Conservation (phyloP, 1,140 invertebrate genomes). For the Drosophila tropicalis region DNA sequence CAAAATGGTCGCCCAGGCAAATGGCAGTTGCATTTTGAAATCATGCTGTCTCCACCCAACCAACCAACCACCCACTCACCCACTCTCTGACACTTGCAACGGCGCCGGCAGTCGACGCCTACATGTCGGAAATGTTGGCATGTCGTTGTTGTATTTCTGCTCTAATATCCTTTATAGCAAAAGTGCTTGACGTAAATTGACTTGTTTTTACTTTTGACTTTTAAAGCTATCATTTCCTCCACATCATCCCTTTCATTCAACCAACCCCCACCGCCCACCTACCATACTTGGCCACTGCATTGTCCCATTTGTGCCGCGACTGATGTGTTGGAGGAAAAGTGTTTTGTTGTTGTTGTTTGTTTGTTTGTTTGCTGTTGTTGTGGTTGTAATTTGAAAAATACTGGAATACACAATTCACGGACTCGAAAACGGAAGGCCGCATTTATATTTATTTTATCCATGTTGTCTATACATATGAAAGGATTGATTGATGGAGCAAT, state of each 20-base stretch:
- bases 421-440: constrained; percentile 62
- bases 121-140: constrained; percentile 82
- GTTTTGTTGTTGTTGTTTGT: constrained; percentile 13
- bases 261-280: not conserved
- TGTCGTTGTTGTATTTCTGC: constrained; percentile 82
- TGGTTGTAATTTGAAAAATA: constrained; percentile 79
- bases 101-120: constrained; percentile 77
- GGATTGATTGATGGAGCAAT: constrained; percentile 5
- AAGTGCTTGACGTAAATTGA: constrained; percentile 82
- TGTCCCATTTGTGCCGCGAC: not conserved
- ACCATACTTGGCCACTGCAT: not conserved
- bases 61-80: not conserved
- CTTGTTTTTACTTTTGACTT: constrained; percentile 82
- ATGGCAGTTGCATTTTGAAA: constrained; percentile 66
- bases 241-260: too few species aligned
- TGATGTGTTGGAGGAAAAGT: not conserved
- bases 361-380: constrained; percentile 74
- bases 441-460: constrained; percentile 79
- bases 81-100: constrained; percentile 44
- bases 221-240: constrained; percentile 54
- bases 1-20: constrained; percentile 73
- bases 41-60: constrained; percentile 9
- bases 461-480: constrained; percentile 16
- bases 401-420: constrained; percentile 41
- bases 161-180: constrained; percentile 82